Percentiles rank a stretch among this genome's conserved stretches.
Conservation (phyloP, 2,797 vertebrate species). For the Clarias pachynema region DNA sequence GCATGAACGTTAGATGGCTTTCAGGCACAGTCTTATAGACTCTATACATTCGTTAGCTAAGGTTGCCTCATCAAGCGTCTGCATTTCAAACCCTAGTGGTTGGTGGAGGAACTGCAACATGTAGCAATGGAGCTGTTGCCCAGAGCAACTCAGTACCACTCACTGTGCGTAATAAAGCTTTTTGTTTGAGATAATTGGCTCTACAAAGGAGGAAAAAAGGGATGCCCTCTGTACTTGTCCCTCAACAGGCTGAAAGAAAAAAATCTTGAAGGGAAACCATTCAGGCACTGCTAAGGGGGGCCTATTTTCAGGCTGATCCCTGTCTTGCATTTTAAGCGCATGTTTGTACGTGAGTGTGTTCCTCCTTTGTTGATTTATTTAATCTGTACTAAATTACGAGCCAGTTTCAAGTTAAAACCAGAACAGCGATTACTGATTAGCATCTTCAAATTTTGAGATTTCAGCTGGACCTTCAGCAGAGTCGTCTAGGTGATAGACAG, state of each 20-base stretch:
- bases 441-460: neutral
- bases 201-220: slow-evolving; percentile 65
- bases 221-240: slow-evolving; percentile 34
- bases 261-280: slow-evolving; percentile 35
- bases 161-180: slow-evolving; percentile 46
- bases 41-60: neutral
- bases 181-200: slow-evolving; percentile 77
- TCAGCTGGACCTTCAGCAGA: neutral
- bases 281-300: slow-evolving; percentile 38
- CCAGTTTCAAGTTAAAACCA: neutral
- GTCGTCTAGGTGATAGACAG: neutral
- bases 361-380: slow-evolving; percentile 19
- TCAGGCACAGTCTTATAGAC: neutral
- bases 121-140: neutral
- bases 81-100: neutral
- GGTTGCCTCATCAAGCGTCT: neutral
- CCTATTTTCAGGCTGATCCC: slow-evolving; percentile 13
- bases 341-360: neutral
- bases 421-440: neutral
- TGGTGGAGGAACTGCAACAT: neutral
- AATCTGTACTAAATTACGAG: neutral
- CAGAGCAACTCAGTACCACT: neutral
- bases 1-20: too few species aligned
- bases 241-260: slow-evolving; percentile 37
- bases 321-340: neutral